These are phyloP conservation scores for Acanthosepion esculentum DNA, from an alignment of 2,888 invertebrate species.

Conservation along the genomic window DNA sequence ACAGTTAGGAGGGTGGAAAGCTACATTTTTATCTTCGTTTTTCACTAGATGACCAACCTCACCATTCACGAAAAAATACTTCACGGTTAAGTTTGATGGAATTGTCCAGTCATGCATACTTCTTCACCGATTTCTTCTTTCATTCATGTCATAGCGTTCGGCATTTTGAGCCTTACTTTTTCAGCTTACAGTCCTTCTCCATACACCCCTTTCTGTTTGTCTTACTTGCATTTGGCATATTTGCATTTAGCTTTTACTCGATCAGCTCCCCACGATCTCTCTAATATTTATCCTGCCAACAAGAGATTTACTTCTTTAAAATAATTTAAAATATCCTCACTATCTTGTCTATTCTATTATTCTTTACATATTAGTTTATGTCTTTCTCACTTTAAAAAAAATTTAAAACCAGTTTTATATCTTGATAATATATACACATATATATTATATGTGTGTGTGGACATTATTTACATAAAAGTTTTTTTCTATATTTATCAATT, in stretches of 20 bases:
- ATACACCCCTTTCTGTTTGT: not conserved
- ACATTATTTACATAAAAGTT: too few species aligned
- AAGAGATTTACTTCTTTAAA: too few species aligned
- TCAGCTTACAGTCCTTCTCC: not conserved
- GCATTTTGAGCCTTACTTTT: not conserved
- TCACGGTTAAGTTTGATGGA: not conserved
- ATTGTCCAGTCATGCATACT: not conserved
- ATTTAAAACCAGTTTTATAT: too few species aligned
- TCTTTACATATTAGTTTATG: too few species aligned
- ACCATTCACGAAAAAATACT: not conserved
- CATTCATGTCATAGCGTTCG: not conserved
- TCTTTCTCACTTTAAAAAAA: too few species aligned
- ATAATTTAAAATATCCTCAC: too few species aligned
- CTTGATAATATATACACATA: too few species aligned
- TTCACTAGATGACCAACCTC: not conserved
- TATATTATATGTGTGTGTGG: too few species aligned
- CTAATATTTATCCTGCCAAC: too few species aligned
- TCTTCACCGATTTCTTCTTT: not conserved
- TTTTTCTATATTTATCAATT: too few species aligned
- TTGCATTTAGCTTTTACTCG: not conserved
- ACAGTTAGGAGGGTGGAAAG: not conserved
- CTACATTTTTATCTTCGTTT: not conserved
- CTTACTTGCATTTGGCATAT: not conserved
- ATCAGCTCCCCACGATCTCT: not conserved
- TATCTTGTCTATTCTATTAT: too few species aligned